Percentiles rank a stretch among this genome's conserved stretches.
Evolutionary conservation across 92 coral and sea anemone species (phyloP).

Genomic region (Nematostella vectensis): DNA sequence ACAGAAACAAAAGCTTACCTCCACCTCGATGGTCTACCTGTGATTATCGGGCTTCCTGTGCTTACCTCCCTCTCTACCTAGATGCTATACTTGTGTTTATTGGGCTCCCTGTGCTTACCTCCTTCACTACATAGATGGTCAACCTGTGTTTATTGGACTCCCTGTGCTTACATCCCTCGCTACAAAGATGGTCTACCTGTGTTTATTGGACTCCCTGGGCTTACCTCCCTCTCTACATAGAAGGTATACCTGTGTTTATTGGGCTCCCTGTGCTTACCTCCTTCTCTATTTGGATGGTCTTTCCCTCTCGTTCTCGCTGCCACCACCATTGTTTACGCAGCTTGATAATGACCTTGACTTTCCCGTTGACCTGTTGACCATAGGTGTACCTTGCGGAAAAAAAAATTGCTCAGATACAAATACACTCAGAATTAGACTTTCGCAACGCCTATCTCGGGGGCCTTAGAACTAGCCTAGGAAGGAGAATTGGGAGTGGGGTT

Average conservation of each 20-base stretch:
- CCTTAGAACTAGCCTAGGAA: background rate
- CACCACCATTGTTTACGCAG: slow-evolving; percentile 11
- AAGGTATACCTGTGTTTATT: background rate
- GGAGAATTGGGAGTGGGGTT: background rate
- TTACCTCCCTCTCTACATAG: background rate
- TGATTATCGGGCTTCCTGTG: background rate
- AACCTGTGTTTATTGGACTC: background rate
- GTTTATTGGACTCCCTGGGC: background rate
- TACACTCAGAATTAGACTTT: background rate
- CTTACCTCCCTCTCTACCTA: background rate
- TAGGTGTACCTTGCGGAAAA: slow-evolving; percentile 92
- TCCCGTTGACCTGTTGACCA: slow-evolving; percentile 80
- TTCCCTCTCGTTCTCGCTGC: background rate
- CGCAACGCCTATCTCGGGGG: background rate
- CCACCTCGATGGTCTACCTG: background rate
- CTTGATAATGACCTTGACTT: slow-evolving; percentile 32
- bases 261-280: slow-evolving; percentile 22
- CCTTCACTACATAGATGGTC: background rate
- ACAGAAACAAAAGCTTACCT: background rate
- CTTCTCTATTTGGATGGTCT: slow-evolving; percentile 22
- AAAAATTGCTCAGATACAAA: too few species aligned
- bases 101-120: background rate
- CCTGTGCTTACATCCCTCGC: background rate
- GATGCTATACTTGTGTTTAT: background rate
- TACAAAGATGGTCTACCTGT: background rate